A percentile compares a stretch with the other conserved stretches of the same genome.
These are phyloP conservation scores for Brenthis daphne DNA, from an alignment of 2,888 invertebrate genomes.

Conservation along the genomic window DNA sequence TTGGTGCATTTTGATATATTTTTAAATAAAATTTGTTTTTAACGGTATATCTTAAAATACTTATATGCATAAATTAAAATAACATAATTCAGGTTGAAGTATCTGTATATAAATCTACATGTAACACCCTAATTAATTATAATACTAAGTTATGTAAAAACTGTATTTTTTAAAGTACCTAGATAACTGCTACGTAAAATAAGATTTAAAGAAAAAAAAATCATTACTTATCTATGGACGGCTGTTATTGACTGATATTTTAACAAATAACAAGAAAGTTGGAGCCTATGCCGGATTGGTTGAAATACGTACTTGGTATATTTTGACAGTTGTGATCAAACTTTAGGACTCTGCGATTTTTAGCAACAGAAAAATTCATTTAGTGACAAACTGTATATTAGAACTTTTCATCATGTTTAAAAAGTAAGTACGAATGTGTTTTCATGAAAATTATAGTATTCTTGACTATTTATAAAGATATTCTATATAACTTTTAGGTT, in stretches of 20 bases:
- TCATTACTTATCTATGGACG: constrained; percentile 15
- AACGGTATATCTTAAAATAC: too few species aligned
- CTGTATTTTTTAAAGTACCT: too few species aligned
- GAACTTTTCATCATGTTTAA: constrained; percentile 66
- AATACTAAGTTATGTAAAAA: too few species aligned
- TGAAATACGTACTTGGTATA: constrained; percentile 29
- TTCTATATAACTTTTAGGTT: constrained; percentile 48
- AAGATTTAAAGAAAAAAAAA: not conserved
- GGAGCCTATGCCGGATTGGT: constrained; percentile 31
- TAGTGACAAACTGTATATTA: constrained; percentile 19
- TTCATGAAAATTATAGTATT: not conserved
- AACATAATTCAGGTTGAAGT: too few species aligned
- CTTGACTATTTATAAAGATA: not conserved
- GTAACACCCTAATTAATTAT: too few species aligned
- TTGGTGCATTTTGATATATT: too few species aligned
- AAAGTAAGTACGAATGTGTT: constrained; percentile 64
- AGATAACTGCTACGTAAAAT: not conserved
- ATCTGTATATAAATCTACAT: too few species aligned
- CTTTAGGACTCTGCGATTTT: constrained; percentile 31
- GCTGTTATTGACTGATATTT: constrained; percentile 26
- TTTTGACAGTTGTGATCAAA: constrained; percentile 42
- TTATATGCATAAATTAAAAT: too few species aligned
- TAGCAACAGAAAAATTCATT: constrained; percentile 13
- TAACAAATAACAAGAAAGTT: constrained; percentile 24
- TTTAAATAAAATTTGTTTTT: too few species aligned